phyloP scores from a whole-genome alignment of 2,888 invertebrate genomes.

The Elysia crispata region DNA sequence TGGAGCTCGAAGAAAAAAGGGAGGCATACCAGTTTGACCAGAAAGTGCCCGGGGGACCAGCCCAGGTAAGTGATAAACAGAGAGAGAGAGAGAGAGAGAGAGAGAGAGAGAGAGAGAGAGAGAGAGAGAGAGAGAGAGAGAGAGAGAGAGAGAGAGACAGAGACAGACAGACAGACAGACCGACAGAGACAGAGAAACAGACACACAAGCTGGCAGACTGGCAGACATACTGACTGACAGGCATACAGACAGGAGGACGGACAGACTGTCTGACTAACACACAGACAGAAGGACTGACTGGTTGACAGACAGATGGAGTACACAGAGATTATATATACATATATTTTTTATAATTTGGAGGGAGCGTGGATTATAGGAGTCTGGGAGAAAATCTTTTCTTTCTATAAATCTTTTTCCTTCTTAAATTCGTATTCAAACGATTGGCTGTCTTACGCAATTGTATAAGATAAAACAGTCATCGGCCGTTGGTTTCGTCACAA shows the following conservation, averaged over 20 bases:
- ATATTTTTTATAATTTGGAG: no score
- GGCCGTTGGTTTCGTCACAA: no score
- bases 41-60: conserved; percentile 61
- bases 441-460: no score
- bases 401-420: no score
- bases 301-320: not conserved
- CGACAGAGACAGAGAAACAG: conserved; percentile 9
- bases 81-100: conserved; percentile 26
- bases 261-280: conserved; percentile 14
- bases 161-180: conserved; percentile 2
- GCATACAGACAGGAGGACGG: conserved; percentile 35
- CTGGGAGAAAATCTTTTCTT: no score
- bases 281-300: not conserved
- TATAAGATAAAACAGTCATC: no score
- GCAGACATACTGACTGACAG: conserved; percentile 13
- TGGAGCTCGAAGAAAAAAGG: conserved; percentile 76
- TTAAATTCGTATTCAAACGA: no score
- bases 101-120: conserved; percentile 14
- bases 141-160: conserved; percentile 9
- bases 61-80: conserved; percentile 60
- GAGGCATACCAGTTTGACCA: conserved; percentile 59
- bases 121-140: conserved; percentile 14
- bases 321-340: no score
- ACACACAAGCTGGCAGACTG: not conserved
- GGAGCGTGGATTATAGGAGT: not conserved